Base-by-base conservation (phyloP, 2,797 vertebrate genomes). In the Gastrophryne carolinensis region DNA sequence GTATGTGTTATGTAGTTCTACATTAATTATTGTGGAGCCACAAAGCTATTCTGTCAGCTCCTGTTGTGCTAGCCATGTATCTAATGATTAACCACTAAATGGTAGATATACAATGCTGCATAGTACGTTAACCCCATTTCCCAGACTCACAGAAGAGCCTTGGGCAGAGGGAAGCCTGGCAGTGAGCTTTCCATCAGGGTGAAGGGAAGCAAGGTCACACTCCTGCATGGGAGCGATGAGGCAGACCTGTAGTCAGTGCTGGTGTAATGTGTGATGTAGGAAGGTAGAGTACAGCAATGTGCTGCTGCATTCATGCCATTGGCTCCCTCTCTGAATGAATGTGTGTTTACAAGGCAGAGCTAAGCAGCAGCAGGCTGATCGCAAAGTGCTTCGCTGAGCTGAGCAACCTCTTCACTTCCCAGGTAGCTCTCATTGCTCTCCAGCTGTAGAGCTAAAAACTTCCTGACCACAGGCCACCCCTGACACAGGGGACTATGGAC, bases 341-440 rank as follows among this genome's bases (percentile, higher is more conserved):
- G 75, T 72, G 75, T 72, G 75, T 78, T 58, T 65, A 78, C 75
- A 78, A 65, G 75, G 75, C 74, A 47, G 69, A 72, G 69, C 56
- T 61, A 24, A 60, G 65, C 73, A 62, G 73, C 47, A 62, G 39
- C 74, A 44, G 60, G 49, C 50, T 76, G 67, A 26, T 17, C 39
- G 65, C 49, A 63, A 47, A 56, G 65, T 35, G 58, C 26, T 26
- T 41, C 26, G 41, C 32, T 35, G 24, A 58, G 52, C 50, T n/a
- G n/a, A n/a, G 34, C 54, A 23, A 39, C 67, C 30, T 72, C 60
- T 17, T 37, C 50, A 47, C n/a, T 27, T 21, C 50, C 11, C 52
- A 71, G 75, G 67, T 78, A 49, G 37, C 39, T 58, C 53, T 12
- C 19, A 10, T 21, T 70, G 39, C 34, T 50, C 5, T 8, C 30